Evolutionary conservation across 2,113 vertebrate species (phyloP), one percentile per base, ranked within the genome.

Genomic region (Anhinga rufa): DNA sequence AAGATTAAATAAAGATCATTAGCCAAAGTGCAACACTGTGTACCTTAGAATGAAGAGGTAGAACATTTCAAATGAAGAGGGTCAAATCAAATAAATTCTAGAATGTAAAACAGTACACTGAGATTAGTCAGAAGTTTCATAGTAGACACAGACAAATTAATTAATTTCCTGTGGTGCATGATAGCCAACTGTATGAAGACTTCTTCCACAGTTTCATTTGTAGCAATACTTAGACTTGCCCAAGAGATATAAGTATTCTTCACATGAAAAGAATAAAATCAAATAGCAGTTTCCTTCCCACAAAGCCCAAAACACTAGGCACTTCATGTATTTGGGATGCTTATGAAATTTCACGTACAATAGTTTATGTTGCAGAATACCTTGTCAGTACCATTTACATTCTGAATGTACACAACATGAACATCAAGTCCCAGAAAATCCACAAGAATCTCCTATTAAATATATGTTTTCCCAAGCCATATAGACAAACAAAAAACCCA

Each of bases 1-100:
- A 81, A 92, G 70, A 77, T 58, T 83, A 95, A 97, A 91, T 89
- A 91, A 84, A 77, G 79, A 84, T 75, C 78, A 92, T 85, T 82
- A 86, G 48, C 36, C 32, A 8, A 93, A 90, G 55, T 64, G 64
- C 70, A 94, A 92, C 80, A 96, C 3, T 22, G 17, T 70, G 82
- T 91, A 85, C 72, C 46, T 90, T 83, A 68, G 60, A 92, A 84
- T 52, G 48, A 65, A 60, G 36, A 74, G 40, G 2, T 36, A 46
- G 44, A 58, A 61, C 44, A 57, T 60, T 52, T n/a, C 16, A 19
- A 36, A 86, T 61, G 3, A 71, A 82, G 42, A 61, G 4, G 26
- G 21, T 32, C 10, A 70, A 82, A 51, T 57, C 17, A 72, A 49
- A 38, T 44, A 10, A 57, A 72, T 69, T 68, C 48, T n/a, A 58